Evolutionary conservation across 1,140 invertebrate genomes (phyloP).

Genomic region (Akabosia matsudoensis): DNA sequence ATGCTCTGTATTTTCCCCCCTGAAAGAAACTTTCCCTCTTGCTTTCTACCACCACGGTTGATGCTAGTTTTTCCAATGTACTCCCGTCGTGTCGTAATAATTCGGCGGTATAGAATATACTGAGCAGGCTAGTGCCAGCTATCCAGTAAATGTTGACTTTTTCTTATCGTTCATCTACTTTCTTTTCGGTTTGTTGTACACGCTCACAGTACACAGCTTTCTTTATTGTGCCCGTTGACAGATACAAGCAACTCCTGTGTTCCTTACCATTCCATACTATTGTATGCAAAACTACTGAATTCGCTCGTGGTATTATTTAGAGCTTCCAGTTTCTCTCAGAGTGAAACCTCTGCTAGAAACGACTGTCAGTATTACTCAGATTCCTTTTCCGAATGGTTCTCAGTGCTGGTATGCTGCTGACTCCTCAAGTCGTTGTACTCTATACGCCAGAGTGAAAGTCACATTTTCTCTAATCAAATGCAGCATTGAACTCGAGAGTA

Average conservation of each 20-base stretch:
- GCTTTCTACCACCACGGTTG: not conserved
- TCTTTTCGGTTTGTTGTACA: not conserved
- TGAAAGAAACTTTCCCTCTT: not conserved
- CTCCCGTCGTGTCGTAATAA: not conserved
- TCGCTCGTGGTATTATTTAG: too few relatives aligned
- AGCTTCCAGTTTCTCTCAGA: not conserved
- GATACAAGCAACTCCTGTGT: not conserved
- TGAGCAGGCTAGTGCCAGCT: not conserved
- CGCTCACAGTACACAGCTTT: not conserved
- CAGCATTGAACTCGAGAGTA: too few relatives aligned
- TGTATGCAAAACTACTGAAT: too few relatives aligned
- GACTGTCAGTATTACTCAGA: slow-evolving; percentile 20
- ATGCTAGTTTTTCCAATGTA: not conserved
- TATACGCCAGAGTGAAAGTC: too few relatives aligned
- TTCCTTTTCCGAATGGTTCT: slow-evolving; percentile 20
- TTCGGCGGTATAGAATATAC: not conserved
- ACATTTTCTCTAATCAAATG: too few relatives aligned
- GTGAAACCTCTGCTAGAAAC: not conserved
- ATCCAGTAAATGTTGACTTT: not conserved
- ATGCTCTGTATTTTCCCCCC: not conserved
- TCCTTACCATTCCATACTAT: not conserved
- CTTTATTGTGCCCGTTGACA: not conserved
- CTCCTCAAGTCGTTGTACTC: too few relatives aligned
- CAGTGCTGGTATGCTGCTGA: too few relatives aligned
- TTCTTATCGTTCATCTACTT: not conserved